Evolutionary conservation across 1,140 invertebrate species (phyloP).

Genomic region (Limonius californicus): DNA sequence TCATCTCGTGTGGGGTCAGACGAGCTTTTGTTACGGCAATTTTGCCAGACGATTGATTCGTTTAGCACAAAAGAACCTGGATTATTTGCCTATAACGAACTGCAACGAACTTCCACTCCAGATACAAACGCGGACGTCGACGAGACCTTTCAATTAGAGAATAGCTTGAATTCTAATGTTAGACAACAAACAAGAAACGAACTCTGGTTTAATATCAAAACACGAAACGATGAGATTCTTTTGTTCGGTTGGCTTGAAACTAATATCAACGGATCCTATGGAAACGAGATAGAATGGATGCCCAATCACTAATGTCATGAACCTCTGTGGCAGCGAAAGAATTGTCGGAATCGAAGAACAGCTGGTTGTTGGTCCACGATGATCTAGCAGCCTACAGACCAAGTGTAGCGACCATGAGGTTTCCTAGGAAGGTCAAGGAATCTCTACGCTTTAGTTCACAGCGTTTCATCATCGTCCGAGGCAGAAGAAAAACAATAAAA

Average conservation of each 20-base stretch:
- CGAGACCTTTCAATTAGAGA: neutral
- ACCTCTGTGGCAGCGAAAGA: neutral
- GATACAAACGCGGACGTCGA: neutral
- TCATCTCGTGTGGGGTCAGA: slow-evolving; percentile 14
- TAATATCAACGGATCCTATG: no score
- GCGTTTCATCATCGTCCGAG: neutral
- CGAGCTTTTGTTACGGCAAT: slow-evolving; percentile 14
- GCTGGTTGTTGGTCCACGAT: slow-evolving; percentile 3
- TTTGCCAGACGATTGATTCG: slow-evolving; percentile 14
- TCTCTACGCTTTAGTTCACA: slow-evolving; percentile 11
- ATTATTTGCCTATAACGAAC: slow-evolving; percentile 12
- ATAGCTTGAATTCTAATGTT: no score
- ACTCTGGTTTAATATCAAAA: no score
- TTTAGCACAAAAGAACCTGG: slow-evolving; percentile 9
- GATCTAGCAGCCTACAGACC: slow-evolving; percentile 8
- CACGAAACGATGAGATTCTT: no score
- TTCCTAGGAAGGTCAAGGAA: slow-evolving; percentile 10
- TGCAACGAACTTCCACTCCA: slow-evolving; percentile 1
- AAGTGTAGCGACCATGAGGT: slow-evolving; percentile 6
- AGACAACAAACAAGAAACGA: no score
- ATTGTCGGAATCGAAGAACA: neutral
- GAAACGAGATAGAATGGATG: no score
- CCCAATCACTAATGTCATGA: neutral
- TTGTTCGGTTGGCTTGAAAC: no score
- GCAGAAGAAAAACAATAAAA: slow-evolving; percentile 11